Base-by-base conservation (phyloP, 2,113 vertebrate genomes). In the Callithrix jacchus region DNA sequence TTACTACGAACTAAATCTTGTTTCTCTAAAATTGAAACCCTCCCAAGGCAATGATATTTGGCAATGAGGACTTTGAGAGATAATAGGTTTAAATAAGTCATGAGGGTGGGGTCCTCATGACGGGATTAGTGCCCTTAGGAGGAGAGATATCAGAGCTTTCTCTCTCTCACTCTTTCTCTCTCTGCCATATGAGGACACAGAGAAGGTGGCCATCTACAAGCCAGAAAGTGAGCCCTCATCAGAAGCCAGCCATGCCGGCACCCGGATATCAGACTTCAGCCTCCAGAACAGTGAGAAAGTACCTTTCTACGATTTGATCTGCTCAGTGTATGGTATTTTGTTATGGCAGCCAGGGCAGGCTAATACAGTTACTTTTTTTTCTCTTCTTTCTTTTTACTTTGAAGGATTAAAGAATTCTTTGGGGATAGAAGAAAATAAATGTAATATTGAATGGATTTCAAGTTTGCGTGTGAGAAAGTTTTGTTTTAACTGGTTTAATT, bases 401-500 rank as follows among this genome's bases (percentile, higher is more conserved):
- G 52, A 89, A 70, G 17, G 5, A 76, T 52, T 94, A 70, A 89
- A 70, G 25, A 83, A 12, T 77, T 89, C 30, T 76, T 74, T 76
- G 17, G 3, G 30, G 25, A 21, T 68, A 25, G 47, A 25, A 64
- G 71, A 83, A 94, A 88, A 71, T 42, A 83, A 92, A 61, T 30
- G 16, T 49, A 71, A 64, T 52, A 71, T 17, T 40, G n/a, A 89
- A 18, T 52, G 20, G 49, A 82, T 49, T 74, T 93, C 56, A 71
- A n/a, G 49, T 81, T 77, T 87, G 47, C 30, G 18, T 81, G 5
- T 54, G 61, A 89, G 10, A 66, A 47, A 79, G 79, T 93, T 61
- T 87, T 83, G 40, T 94, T 93, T 87, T 89, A 76, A 68, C 47
- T 88, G 20, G 66, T 54, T 89, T 86, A 42, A 18, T 70, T 70